Evolutionary conservation across 2,113 vertebrate genomes (phyloP).

Genomic region (Pseudopipra pipra): DNA sequence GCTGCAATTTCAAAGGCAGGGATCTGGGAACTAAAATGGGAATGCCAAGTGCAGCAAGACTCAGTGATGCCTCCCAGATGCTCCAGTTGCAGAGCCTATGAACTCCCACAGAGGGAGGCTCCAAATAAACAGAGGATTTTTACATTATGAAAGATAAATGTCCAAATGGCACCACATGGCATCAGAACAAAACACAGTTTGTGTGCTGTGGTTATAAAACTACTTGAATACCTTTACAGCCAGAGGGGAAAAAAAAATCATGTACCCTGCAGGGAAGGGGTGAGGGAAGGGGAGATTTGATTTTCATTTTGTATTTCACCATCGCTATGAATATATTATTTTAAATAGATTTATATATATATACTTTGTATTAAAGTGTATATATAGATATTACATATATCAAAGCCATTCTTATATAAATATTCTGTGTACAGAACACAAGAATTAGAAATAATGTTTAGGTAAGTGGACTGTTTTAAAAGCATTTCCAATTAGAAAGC

Average conservation of each 20-base stretch:
- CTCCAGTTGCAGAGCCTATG: not conserved
- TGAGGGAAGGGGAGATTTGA: not conserved
- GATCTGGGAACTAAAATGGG: not conserved
- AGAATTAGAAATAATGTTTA: not conserved
- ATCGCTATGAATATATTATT: not conserved
- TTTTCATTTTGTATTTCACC: not conserved
- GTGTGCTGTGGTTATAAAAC: not conserved
- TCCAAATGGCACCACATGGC: not conserved
- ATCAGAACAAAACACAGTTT: not conserved
- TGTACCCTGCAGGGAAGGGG: not conserved
- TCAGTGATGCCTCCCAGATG: not conserved
- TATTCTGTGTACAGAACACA: not conserved
- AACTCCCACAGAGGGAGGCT: not conserved
- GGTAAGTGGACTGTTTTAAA: not conserved
- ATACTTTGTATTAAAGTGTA: not conserved
- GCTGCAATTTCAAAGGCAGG: not conserved
- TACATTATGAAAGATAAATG: not conserved
- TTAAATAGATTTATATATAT: not conserved
- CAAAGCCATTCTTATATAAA: not conserved
- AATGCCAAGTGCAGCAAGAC: not conserved
- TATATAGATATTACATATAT: not conserved
- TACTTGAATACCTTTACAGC: not conserved
- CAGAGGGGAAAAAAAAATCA: not conserved
- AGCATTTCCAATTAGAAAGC: not conserved
- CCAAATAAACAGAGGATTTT: not conserved